Conservation (phyloP, 1,140 invertebrate species). For the Philaenus spumarius region DNA sequence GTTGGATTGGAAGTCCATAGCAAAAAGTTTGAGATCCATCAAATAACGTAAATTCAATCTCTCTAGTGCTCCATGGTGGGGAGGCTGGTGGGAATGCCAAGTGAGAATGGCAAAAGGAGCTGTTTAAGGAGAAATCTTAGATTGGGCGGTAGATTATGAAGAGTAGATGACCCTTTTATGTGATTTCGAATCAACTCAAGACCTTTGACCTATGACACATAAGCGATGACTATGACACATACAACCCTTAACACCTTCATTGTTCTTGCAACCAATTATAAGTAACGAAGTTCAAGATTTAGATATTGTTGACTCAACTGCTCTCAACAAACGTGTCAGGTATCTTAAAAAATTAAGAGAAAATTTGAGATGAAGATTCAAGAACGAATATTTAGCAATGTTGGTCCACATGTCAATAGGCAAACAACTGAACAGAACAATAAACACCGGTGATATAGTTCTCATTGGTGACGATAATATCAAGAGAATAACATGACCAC, state of each 20-base stretch:
- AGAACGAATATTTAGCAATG: background rate
- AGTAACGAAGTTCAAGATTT: slow-evolving; percentile 16
- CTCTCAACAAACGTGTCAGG: background rate
- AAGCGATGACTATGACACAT: too few relatives aligned
- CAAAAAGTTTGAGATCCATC: background rate
- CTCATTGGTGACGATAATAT: slow-evolving; percentile 26
- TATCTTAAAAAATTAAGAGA: background rate
- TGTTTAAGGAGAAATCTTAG: slow-evolving; percentile 26
- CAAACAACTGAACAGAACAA: background rate
- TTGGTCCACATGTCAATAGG: background rate
- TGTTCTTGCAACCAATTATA: too few relatives aligned
- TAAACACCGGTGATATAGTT: slow-evolving; percentile 23
- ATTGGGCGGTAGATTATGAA: slow-evolving; percentile 22
- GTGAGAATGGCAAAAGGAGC: slow-evolving; percentile 30
- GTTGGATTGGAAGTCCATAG: background rate
- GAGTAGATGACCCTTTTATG: slow-evolving; percentile 28
- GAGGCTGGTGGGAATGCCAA: slow-evolving; percentile 33
- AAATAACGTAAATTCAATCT: slow-evolving; percentile 32
- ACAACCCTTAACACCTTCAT: too few relatives aligned
- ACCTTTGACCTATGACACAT: slow-evolving; percentile 31
- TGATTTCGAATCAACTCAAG: slow-evolving; percentile 26
- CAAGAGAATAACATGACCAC: slow-evolving; percentile 31
- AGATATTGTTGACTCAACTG: slow-evolving; percentile 12
- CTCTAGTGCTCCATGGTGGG: slow-evolving; percentile 35
- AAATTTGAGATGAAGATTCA: background rate